Conservation (phyloP, 2,797 vertebrate genomes). For the Botia kubotai region DNA sequence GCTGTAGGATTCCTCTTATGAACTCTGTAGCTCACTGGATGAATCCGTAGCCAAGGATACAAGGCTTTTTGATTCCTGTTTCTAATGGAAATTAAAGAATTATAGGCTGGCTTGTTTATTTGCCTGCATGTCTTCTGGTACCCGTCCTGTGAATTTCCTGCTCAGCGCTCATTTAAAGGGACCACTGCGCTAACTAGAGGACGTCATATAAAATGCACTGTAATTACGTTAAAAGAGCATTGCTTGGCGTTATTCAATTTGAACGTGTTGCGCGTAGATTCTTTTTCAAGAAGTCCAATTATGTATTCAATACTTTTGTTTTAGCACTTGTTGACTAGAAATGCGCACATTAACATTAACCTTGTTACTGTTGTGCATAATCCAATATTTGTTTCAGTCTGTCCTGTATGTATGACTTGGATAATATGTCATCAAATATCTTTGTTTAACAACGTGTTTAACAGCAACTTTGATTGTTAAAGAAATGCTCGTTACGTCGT, state of each 20-base stretch:
- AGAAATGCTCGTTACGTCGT: not conserved
- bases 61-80: not conserved
- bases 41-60: not conserved
- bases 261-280: not conserved
- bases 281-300: not conserved
- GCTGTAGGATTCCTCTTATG: too few species aligned
- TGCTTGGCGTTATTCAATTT: not conserved
- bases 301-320: too few species aligned
- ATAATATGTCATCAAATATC: not conserved
- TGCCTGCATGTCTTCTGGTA: not conserved
- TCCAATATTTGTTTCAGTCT: too few species aligned
- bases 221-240: not conserved
- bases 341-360: too few species aligned
- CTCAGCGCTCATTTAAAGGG: conserved; percentile 39
- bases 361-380: too few species aligned
- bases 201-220: too few species aligned
- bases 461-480: not conserved
- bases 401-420: not conserved
- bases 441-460: not conserved
- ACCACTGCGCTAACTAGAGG: not conserved
- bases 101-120: not conserved
- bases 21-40: not conserved
- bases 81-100: not conserved
- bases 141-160: not conserved
- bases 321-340: too few species aligned